Evolutionary conservation across 2,888 invertebrate genomes (phyloP), one percentile per base, ranked within the genome.

Genomic region (Temnothorax rugatulus): DNA sequence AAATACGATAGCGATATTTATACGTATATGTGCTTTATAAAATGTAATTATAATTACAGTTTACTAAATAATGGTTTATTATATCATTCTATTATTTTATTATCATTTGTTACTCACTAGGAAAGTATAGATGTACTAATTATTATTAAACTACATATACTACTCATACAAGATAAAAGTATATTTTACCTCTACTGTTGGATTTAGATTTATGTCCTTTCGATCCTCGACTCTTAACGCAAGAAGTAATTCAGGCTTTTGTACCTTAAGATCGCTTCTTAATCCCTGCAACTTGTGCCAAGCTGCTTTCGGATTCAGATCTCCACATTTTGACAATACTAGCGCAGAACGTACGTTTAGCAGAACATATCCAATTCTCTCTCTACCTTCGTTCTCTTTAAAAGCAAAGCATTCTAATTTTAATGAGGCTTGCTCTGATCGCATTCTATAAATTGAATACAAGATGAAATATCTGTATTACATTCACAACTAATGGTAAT

Each of bases 401-500:
- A 96, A 95, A 41, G 96, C 95, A 89, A 95, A 96, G 84, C 97
- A 97, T 93, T 97, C 97, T 64, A 98, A 95, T 93, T 97, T 97
- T 41, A 98, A 95, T 0, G 97, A 97, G 0, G 97, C 96, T 95
- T 97, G 97, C 74, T 96, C 96, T 0, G 97, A 96, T 91, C 97
- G 95, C 90, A 97, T 96, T 94, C 97, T 97, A 93, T 63, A 95
- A 87, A 83, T 59, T 68, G 47, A 68, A 74, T 97, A 93, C 57
- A 95, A 87, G 75, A 52, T 71, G 13, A 63, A 64, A 25, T 15
- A 25, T 73, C 52, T 9, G 13, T 25, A 66, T 61, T 52, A 52
- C 41, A 29, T 18, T 9, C 59, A 52, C 15, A 38, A 9, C 13
- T 59, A 25, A 54, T 34, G 0, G 57, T 1, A 5, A 47, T 68